Evolutionary conservation across 2,113 vertebrate genomes (phyloP), one percentile per base, ranked within the genome.

Genomic region (Mormoops blainvillei): DNA sequence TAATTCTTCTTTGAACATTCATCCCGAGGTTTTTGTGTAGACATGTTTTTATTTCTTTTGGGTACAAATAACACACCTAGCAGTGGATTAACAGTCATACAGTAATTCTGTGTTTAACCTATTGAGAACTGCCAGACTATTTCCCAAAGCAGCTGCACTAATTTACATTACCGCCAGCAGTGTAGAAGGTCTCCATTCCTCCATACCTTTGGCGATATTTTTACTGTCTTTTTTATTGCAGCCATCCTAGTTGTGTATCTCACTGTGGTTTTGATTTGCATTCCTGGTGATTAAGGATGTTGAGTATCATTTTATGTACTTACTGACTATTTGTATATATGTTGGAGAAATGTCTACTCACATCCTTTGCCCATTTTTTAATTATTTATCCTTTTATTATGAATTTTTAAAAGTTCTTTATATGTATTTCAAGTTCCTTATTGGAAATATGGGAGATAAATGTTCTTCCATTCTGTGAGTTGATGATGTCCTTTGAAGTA

Each of bases 341-440:
- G n/a, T 87, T 81, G 41, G 83, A 38, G 33, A 76, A 94, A 63
- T 63, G 16, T 86, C 13, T 68, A 4, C 65, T 86, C 26, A 85
- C 8, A 26, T 70, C 33, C 15, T 78, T 61, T 88, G 28, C 36
- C 24, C 31, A 58, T 83, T 94, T 91, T 82, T 15, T 33, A 80
- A 63, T 63, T 86, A 70, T 70, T 89, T 82, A 15, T 94, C n/a
- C 54, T 87, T 94, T 89, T 77, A 56, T 68, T 91, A 68, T 63
- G 81, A 28, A 41, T 20, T 82, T 61, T 3, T 52, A 26, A 54
- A 11, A 33, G 26, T 70, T 45, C 22, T 56, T 89, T 96, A 54
- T 92, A 52, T 19, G 41, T 19, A 48, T 41, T 76, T 61, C 22
- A 70, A 54, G 24, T 28, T 50, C 15, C 38, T 77, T 26, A 61